phyloP scores from a whole-genome alignment of 2,113 vertebrate species.

The Typhlomys cinereus region DNA sequence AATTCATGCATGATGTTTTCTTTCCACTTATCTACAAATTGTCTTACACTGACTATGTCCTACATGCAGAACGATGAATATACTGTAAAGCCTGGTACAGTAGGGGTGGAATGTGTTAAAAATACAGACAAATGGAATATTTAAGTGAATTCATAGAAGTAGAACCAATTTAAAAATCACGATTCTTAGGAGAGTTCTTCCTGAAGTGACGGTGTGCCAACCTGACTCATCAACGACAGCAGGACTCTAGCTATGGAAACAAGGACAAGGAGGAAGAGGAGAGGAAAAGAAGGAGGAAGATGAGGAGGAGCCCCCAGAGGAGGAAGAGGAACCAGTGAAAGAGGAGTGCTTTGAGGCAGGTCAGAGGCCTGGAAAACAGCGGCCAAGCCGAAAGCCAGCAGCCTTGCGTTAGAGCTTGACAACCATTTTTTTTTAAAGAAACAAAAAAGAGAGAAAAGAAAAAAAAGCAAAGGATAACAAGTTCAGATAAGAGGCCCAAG shows the following conservation, averaged over 20 bases:
- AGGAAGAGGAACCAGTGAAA: too few species aligned
- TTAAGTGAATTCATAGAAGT: neutral
- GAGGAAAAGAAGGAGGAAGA: neutral
- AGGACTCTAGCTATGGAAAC: neutral
- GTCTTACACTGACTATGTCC: neutral
- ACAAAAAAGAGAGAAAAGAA: too few species aligned
- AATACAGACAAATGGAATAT: neutral
- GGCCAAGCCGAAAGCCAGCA: too few species aligned
- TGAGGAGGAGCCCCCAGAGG: too few species aligned
- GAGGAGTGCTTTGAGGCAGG: too few species aligned
- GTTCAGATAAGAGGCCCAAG: neutral
- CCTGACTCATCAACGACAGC: accelerated
- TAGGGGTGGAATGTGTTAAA: neutral
- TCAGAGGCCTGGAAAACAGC: too few species aligned
- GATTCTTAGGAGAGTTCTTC: neutral
- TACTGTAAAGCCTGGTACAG: neutral
- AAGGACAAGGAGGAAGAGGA: neutral
- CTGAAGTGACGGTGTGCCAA: neutral
- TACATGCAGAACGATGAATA: neutral
- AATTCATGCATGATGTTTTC: neutral
- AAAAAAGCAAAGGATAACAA: too few species aligned
- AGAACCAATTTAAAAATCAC: neutral
- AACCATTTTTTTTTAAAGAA: too few species aligned
- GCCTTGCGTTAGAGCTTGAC: too few species aligned
- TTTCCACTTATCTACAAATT: neutral